Percentiles rank a stretch among this genome's conserved stretches.
Evolutionary conservation across 2,888 invertebrate genomes (phyloP).

Genomic region (Andrena hattorfiana): DNA sequence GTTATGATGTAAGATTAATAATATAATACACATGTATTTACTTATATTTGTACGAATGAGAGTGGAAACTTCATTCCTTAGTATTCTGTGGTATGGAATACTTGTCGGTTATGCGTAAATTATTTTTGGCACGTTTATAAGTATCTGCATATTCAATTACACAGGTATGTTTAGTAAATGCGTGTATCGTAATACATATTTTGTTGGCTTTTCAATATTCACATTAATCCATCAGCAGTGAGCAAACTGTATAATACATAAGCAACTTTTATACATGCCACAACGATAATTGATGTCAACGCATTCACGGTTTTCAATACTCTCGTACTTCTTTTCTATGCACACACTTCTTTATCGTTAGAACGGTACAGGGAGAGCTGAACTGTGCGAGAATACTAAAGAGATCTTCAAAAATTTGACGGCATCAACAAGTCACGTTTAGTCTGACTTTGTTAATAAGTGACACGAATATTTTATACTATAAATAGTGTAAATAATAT

Average conservation of each 20-base stretch:
- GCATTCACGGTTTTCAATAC: conserved; percentile 15
- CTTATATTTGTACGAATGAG: conserved; percentile 41
- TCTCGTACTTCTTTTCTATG: conserved; percentile 10
- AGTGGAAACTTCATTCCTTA: conserved; percentile 42
- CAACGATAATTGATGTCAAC: conserved; percentile 13
- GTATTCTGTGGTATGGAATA: conserved; percentile 23
- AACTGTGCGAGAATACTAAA: conserved; percentile 6
- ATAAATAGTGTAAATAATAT: conserved; percentile 66
- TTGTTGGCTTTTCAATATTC: conserved; percentile 31
- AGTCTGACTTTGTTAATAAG: conserved; percentile 19
- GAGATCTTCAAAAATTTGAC: conserved; percentile 15
- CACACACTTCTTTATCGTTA: conserved; percentile 18
- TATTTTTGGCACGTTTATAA: conserved; percentile 28
- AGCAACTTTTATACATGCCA: conserved; percentile 25
- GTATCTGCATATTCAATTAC: conserved; percentile 31
- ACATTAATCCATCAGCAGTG: conserved; percentile 5
- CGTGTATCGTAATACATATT: conserved; percentile 16
- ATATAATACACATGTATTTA: conserved; percentile 54
- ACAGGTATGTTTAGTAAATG: conserved; percentile 37
- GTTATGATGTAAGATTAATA: conserved; percentile 52
- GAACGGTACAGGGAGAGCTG: neutral
- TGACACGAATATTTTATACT: conserved; percentile 62
- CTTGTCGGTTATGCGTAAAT: conserved; percentile 23
- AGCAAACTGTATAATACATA: conserved; percentile 30
- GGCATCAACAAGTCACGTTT: neutral